Conservation (phyloP, 2,888 invertebrate genomes). For the Caenorhabditis sp. region DNA sequence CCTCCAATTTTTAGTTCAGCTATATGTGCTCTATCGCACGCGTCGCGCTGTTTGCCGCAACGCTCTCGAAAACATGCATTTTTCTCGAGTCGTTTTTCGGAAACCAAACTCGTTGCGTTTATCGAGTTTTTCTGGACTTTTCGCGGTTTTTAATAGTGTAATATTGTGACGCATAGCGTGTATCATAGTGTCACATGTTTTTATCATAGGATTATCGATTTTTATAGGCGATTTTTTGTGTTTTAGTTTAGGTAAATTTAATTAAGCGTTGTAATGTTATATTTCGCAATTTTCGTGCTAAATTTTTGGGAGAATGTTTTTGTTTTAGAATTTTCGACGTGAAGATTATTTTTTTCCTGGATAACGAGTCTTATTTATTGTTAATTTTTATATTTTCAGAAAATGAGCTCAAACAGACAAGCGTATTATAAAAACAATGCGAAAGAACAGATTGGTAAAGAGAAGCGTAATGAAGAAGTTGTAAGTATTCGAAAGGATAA, state of each 20-base stretch:
- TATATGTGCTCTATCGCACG: conserved; percentile 17
- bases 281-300: neutral
- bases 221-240: neutral
- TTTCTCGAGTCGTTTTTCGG: neutral
- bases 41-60: conserved; percentile 25
- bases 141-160: neutral
- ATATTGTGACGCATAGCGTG: neutral
- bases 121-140: neutral
- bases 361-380: neutral
- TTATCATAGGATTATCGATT: neutral
- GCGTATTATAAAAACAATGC: conserved; percentile 92
- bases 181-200: neutral
- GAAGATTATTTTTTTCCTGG: neutral
- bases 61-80: conserved; percentile 1
- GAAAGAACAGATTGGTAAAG: conserved; percentile 88
- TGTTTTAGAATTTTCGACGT: too few species aligned
- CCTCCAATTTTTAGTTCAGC: neutral
- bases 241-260: neutral
- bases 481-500: conserved; percentile 90
- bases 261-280: neutral
- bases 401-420: conserved; percentile 46
- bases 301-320: neutral
- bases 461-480: conserved; percentile 62
- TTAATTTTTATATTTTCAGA: neutral
- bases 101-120: conserved; percentile 6